These are phyloP conservation scores for Zaprionus camerounensis DNA, from an alignment of 1,140 invertebrate genomes.

Conservation along the genomic window DNA sequence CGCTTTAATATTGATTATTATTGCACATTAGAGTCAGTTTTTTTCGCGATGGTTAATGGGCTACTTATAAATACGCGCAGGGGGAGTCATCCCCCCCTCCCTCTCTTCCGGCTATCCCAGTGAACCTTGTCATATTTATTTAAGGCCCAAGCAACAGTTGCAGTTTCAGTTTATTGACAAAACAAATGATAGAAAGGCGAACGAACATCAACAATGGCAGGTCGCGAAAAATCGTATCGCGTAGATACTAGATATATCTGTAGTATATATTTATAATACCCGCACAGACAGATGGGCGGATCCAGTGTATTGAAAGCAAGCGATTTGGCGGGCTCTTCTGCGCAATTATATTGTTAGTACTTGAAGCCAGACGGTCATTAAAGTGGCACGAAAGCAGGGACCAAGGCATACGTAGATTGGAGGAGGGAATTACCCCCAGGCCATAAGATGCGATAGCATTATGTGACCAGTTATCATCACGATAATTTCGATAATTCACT, in stretches of 20 bases:
- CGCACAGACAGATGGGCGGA: conserved; percentile 17
- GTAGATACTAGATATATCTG: conserved; percentile 6
- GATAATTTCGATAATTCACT: conserved; percentile 2
- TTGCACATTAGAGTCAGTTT: conserved; percentile 31
- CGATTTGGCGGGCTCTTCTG: background rate
- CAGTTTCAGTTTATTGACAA: conserved; percentile 74
- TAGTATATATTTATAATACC: conserved; percentile 6
- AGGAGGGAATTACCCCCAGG: background rate
- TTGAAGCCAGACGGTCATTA: conserved; percentile 18
- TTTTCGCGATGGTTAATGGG: conserved; percentile 30
- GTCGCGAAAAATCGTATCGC: conserved; percentile 3
- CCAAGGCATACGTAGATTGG: background rate
- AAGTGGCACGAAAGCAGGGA: conserved; percentile 3
- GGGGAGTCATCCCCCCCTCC: background rate
- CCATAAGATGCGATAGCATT: background rate
- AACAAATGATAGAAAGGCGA: conserved; percentile 66
- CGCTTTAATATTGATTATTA: conserved; percentile 74
- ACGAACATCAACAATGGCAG: conserved; percentile 32
- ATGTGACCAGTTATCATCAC: background rate
- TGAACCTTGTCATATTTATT: conserved; percentile 57
- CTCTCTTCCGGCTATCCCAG: background rate
- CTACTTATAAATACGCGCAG: conserved; percentile 34
- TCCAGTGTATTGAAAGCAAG: background rate
- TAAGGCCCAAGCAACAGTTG: conserved; percentile 68
- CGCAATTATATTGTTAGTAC: conserved; percentile 16